Evolutionary conservation across 2,888 invertebrate genomes (phyloP), one percentile per base, ranked within the genome.

Genomic region (Coenonympha glycerion): DNA sequence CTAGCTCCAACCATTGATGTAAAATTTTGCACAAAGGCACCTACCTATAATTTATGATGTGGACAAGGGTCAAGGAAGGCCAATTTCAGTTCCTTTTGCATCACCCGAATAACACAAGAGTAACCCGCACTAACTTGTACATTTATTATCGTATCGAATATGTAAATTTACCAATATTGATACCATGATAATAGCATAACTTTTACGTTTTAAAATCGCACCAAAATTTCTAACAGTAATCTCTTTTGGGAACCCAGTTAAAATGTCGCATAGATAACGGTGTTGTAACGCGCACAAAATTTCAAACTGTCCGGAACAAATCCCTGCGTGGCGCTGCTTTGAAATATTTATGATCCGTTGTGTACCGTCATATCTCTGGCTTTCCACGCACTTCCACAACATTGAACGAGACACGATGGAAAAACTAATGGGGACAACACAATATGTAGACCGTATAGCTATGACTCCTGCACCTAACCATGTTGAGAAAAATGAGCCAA

Each of bases 321-420:
- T 73, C 68, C 73, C 64, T 62, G 61, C 58, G 67, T 62, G n/a
- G n/a, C n/a, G n/a, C n/a, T n/a, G 62, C 63, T 66, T 53, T 62
- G 61, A 67, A 68, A 71, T 81, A 83, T 84, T 83, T 83, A 84
- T 75, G 76, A 69, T 61, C 68, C 73, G 73, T 68, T 69, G 72
- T 69, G 69, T 62, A 63, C 58, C 65, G 61, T 68, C 76, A 63
- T 84, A 84, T 84, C 83, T 73, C 66, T 64, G 66, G 62, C 65
- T 67, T 73, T 69, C 71, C 83, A 83, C 77, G 67, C 80, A 73
- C 72, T 84, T 83, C 80, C 83, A 65, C 73, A 69, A 80, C 83
- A 84, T 84, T 82, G 76, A 76, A 67, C 77, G 63, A 66, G 67
- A 69, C 66, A 55, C 28, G 53, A 65, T 72, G 73, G 73, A 73